A percentile compares a stretch with the other conserved stretches of the same genome.
Evolutionary conservation across 2,888 invertebrate genomes (phyloP).

Genomic region (Drosophila parthenogenetica): DNA sequence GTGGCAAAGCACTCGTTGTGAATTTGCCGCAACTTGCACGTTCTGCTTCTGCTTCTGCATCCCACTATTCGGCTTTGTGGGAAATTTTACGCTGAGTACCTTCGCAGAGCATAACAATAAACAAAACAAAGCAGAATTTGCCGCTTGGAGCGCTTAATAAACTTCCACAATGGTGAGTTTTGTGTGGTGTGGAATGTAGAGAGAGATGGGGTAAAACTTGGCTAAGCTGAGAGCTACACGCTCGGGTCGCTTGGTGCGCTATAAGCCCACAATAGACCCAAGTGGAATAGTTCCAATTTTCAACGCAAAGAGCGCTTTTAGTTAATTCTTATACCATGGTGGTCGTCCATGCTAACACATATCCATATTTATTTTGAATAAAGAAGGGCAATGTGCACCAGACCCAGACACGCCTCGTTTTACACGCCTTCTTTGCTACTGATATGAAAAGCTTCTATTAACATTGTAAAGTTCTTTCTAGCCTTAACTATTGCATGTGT

Average conservation of each 20-base stretch:
- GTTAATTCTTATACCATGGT: neutral
- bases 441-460: slow-evolving; percentile 22
- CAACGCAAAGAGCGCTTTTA: neutral
- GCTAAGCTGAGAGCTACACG: neutral
- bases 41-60: neutral
- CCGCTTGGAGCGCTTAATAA: neutral
- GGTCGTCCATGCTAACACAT: neutral
- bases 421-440: slow-evolving; percentile 19
- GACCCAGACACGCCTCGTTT: neutral
- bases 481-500: no score
- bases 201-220: neutral
- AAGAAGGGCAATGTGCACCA: no score
- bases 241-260: neutral
- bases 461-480: slow-evolving; percentile 18
- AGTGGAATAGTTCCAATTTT: neutral
- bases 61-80: slow-evolving; percentile 5
- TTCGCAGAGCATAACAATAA: neutral
- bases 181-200: neutral
- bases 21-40: slow-evolving; percentile 2
- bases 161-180: slow-evolving; percentile 4
- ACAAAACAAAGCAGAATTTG: neutral
- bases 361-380: no score
- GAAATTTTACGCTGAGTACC: neutral
- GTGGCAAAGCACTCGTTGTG: neutral
- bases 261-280: neutral